A percentile compares a stretch with the other conserved stretches of the same genome.
Evolutionary conservation across 2,113 vertebrate species (phyloP).

Genomic region (Peromyscus polionotus): DNA sequence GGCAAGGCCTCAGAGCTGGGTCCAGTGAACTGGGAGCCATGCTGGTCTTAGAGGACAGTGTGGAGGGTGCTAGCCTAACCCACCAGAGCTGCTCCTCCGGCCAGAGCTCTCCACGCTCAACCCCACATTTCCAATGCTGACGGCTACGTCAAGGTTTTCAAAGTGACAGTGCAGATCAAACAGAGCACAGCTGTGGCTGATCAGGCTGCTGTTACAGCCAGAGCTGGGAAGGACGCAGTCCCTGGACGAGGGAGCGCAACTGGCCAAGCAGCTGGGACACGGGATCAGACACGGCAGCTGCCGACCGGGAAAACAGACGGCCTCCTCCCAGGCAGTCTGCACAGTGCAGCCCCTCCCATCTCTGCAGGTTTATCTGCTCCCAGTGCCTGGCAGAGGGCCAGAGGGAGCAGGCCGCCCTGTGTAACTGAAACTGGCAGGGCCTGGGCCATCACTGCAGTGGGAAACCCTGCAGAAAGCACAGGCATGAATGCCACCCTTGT

Average conservation of each 20-base stretch:
- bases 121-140: not conserved
- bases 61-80: fast-evolving
- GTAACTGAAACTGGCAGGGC: not conserved
- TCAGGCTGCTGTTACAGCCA: not conserved
- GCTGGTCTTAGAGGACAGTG: not conserved
- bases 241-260: not conserved
- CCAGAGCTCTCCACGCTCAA: not conserved
- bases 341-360: fast-evolving
- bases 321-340: not conserved
- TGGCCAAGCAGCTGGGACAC: not conserved
- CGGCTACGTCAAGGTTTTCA: not conserved
- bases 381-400: not conserved
- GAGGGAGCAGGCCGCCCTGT: not conserved
- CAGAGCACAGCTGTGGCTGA: not conserved
- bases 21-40: fast-evolving
- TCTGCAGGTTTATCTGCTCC: not conserved
- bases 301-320: not conserved
- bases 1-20: not conserved
- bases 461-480: not conserved
- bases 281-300: not conserved
- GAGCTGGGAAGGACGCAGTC: fast-evolving
- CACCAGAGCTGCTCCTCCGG: not conserved
- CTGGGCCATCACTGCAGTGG: not conserved
- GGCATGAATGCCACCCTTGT: not conserved
- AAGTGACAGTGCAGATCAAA: not conserved